These are phyloP conservation scores for human (Homo sapiens) DNA, from an alignment of 2,113 vertebrate species.

Conservation along the genomic window GRCh38 chr18:21831501-21832000, in stretches of 20 bases:
- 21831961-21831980: constrained; percentile 46
- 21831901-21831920: constrained; percentile 66
- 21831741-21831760: constrained; percentile 87
- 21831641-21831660: constrained; percentile 79
- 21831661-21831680: constrained; percentile 83
- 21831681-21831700: constrained; percentile 96
- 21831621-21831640: constrained; percentile 89
- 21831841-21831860: constrained; percentile 71
- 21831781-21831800: constrained; percentile 78
- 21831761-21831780: constrained; percentile 91
- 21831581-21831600: constrained; percentile 93
- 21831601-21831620: constrained; percentile 86
- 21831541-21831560: constrained; percentile 91
- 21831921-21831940: constrained; percentile 4
- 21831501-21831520: constrained; percentile 99
- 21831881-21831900: constrained; percentile 75
- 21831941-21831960: neutral
- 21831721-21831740: constrained; percentile 87
- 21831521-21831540: constrained; percentile 98
- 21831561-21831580: constrained; percentile 90
- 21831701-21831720: constrained; percentile 87
- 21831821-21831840: constrained; percentile 68
- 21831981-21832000: constrained; percentile 12
- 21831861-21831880: constrained; percentile 70
- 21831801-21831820: constrained; percentile 58